Percentiles rank a stretch among this genome's conserved stretches.
Evolutionary conservation across 2,888 invertebrate genomes (phyloP).

Genomic region (Agrochola lychnidis): DNA sequence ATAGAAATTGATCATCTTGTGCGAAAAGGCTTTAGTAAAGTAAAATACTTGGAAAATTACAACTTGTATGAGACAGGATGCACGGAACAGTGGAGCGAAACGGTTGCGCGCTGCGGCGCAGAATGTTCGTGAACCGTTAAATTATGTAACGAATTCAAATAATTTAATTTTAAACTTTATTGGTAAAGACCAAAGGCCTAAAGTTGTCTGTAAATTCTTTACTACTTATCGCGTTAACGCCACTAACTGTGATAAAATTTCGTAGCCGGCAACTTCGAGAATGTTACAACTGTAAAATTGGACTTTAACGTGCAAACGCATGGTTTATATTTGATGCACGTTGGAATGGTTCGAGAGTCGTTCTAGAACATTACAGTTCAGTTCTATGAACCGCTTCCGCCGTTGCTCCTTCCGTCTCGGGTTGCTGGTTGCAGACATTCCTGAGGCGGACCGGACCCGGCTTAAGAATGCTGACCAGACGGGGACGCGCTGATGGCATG

Average conservation of each 20-base stretch:
- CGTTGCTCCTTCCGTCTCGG: slow-evolving; percentile 89
- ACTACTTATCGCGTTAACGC: slow-evolving; percentile 64
- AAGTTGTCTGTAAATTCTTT: slow-evolving; percentile 35
- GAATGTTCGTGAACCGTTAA: slow-evolving; percentile 76
- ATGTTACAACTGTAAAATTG: slow-evolving; percentile 58
- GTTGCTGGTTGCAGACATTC: slow-evolving; percentile 88
- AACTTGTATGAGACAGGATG: slow-evolving; percentile 86
- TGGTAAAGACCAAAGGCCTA: slow-evolving; percentile 12
- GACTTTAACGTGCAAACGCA: slow-evolving; percentile 57
- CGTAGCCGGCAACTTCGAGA: slow-evolving; percentile 65
- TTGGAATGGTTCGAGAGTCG: slow-evolving; percentile 59
- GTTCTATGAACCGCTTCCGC: slow-evolving; percentile 90
- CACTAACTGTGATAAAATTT: slow-evolving; percentile 71
- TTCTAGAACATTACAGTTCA: slow-evolving; percentile 68
- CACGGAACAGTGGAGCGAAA: slow-evolving; percentile 88
- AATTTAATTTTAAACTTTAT: slow-evolving; percentile 64
- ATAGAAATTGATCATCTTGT: slow-evolving; percentile 47
- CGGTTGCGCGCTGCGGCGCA: slow-evolving; percentile 86
- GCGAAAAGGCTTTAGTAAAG: slow-evolving; percentile 69
- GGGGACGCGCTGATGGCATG: slow-evolving; percentile 80
- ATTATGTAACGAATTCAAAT: slow-evolving; percentile 52
- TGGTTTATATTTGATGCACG: slow-evolving; percentile 60
- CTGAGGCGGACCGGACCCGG: slow-evolving; percentile 84
- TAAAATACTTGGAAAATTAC: slow-evolving; percentile 82
- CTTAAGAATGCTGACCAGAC: slow-evolving; percentile 86